These are phyloP conservation scores for Noctua janthe DNA, from an alignment of 2,888 invertebrate genomes.

Conservation along the genomic window DNA sequence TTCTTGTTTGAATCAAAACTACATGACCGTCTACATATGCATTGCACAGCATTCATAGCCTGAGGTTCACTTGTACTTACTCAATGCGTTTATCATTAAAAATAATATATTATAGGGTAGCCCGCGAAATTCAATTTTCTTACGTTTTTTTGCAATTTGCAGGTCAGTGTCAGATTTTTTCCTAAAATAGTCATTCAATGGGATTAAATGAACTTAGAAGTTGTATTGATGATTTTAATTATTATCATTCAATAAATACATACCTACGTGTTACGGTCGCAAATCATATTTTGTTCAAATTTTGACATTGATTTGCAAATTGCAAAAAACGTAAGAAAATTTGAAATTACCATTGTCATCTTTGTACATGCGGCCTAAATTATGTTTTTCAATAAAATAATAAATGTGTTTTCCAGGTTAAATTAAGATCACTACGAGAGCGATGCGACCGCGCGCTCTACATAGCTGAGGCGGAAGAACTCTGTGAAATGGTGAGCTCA, in stretches of 20 bases:
- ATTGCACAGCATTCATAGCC: too few relatives aligned
- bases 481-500: constrained; percentile 64
- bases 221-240: background rate
- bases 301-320: too few relatives aligned
- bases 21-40: background rate
- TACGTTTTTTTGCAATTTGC: too few relatives aligned
- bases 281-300: background rate
- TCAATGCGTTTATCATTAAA: too few relatives aligned
- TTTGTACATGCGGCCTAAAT: background rate
- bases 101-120: too few relatives aligned
- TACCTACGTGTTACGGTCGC: background rate
- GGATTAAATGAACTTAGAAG: background rate
- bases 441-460: constrained; percentile 75
- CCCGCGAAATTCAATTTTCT: too few relatives aligned
- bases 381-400: background rate
- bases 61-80: too few relatives aligned
- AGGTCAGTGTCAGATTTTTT: too few relatives aligned
- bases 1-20: background rate
- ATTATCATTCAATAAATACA: background rate
- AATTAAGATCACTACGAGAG: constrained; percentile 65
- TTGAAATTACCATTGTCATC: too few relatives aligned
- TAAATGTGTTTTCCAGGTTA: constrained; percentile 66
- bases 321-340: too few relatives aligned
- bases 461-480: constrained; percentile 69
- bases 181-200: too few relatives aligned